Conservation (phyloP, 2,888 invertebrate species). For the Argyresthia goedartella region DNA sequence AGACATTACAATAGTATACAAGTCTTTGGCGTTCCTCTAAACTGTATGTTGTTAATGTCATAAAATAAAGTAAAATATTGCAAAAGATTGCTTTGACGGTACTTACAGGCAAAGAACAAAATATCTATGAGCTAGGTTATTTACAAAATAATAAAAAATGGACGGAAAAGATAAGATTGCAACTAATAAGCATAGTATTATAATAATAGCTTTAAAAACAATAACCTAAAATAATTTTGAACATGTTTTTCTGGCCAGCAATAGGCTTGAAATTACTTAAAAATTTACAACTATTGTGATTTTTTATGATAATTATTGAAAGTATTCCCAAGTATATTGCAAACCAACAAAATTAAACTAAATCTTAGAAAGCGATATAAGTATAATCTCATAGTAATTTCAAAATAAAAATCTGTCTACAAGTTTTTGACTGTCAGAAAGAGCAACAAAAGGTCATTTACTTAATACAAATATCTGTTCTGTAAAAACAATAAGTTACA, state of each 20-base stretch:
- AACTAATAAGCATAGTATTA: conserved; percentile 27
- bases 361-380: conserved; percentile 14
- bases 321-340: conserved; percentile 10
- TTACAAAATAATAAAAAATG: conserved; percentile 41
- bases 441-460: not conserved
- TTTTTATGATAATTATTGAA: not conserved
- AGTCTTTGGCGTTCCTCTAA: conserved; percentile 66
- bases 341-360: conserved; percentile 1
- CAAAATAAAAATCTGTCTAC: conserved; percentile 17
- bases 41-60: conserved; percentile 55
- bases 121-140: conserved; percentile 25
- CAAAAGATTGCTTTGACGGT: conserved; percentile 13
- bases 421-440: not conserved
- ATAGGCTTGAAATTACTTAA: conserved; percentile 12
- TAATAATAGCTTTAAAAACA: conserved; percentile 14
- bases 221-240: conserved; percentile 30
- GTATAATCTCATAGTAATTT: conserved; percentile 69
- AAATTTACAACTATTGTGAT: not conserved
- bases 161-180: conserved; percentile 65
- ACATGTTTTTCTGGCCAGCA: conserved; percentile 33
- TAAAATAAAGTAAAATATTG: conserved; percentile 16
- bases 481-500: conserved; percentile 3
- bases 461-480: not conserved
- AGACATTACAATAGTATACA: conserved; percentile 31
- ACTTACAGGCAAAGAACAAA: conserved; percentile 16